Percentiles rank a stretch among this genome's conserved stretches.
Evolutionary conservation across 2,113 vertebrate species (phyloP).

Genomic region (Dendrocopos noguchii): DNA sequence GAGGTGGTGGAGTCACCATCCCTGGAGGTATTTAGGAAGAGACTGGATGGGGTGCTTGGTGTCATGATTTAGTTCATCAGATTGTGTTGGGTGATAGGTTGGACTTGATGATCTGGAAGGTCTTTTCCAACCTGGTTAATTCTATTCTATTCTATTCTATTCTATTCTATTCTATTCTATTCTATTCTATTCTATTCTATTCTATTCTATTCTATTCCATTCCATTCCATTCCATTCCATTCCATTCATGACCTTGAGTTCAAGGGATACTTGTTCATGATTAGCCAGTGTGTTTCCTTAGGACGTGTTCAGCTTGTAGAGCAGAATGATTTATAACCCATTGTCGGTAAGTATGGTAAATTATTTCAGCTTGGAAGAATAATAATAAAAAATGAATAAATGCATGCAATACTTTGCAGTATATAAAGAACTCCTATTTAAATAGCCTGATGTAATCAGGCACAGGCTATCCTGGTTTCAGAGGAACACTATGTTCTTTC

Average conservation of each 20-base stretch:
- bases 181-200: too few relatives aligned
- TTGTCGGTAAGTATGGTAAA: background rate
- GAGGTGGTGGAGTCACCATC: too few relatives aligned
- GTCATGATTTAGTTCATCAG: too few relatives aligned
- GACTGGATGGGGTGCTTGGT: too few relatives aligned
- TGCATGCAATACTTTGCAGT: background rate
- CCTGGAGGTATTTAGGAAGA: too few relatives aligned
- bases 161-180: too few relatives aligned
- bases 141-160: too few relatives aligned
- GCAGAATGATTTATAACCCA: background rate
- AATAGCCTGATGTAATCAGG: conserved; percentile 24
- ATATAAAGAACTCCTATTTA: conserved; percentile 24
- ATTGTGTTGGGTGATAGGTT: too few relatives aligned
- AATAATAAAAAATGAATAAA: conserved; percentile 26
- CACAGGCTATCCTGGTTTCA: background rate
- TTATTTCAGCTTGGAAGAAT: background rate
- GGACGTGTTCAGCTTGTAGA: background rate
- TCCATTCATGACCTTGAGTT: background rate
- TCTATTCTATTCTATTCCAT: too few relatives aligned
- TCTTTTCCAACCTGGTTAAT: too few relatives aligned
- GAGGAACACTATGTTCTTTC: background rate
- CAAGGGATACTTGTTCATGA: background rate
- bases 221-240: too few relatives aligned
- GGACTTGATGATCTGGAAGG: too few relatives aligned
- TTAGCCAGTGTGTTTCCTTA: background rate